These are phyloP conservation scores for Tupiocoris notatus DNA, from an alignment of 2,888 invertebrate genomes.

Conservation along the genomic window DNA sequence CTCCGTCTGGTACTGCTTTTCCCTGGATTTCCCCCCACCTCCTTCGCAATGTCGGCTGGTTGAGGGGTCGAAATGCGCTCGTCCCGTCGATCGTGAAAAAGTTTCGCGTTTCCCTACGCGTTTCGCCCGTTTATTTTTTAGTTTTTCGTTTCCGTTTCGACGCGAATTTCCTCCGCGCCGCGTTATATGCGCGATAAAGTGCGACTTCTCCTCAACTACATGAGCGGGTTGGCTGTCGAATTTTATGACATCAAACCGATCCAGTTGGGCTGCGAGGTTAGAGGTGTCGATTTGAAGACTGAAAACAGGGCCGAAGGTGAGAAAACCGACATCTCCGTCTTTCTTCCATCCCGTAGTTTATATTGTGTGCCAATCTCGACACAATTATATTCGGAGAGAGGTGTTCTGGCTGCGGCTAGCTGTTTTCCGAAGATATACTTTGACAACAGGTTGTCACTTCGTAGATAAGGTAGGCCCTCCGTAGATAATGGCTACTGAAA, in stretches of 20 bases:
- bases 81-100: background rate
- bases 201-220: background rate
- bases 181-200: background rate
- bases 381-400: no score
- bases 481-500: background rate
- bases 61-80: background rate
- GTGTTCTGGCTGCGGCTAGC: no score
- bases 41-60: background rate
- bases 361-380: no score
- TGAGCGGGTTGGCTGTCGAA: background rate
- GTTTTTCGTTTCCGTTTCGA: background rate
- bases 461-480: background rate
- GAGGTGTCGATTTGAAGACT: slow-evolving; percentile 50
- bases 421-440: background rate
- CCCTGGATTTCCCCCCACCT: background rate
- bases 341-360: no score
- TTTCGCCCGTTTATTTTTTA: background rate
- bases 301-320: slow-evolving; percentile 51
- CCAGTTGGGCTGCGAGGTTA: slow-evolving; percentile 51
- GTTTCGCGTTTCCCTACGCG: background rate
- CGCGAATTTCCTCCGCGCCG: background rate
- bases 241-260: slow-evolving; percentile 49
- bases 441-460: background rate
- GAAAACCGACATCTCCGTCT: no score
- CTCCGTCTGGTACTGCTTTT: background rate